Percentiles rank a stretch among this genome's conserved stretches.
These are phyloP conservation scores for Mya arenaria DNA, from an alignment of 1,140 invertebrate species.

Conservation along the genomic window DNA sequence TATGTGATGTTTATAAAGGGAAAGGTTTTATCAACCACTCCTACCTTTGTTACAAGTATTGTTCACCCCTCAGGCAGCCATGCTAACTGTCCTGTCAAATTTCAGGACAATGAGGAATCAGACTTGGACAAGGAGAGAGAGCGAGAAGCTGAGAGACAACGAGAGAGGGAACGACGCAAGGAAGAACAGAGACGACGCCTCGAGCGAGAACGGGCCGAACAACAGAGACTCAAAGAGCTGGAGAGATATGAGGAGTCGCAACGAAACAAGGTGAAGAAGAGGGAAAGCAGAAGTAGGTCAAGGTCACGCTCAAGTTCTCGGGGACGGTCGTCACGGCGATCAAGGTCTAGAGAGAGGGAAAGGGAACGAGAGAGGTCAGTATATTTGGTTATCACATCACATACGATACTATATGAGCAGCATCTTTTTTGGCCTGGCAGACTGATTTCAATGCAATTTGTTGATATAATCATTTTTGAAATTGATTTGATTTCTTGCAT, in stretches of 20 bases:
- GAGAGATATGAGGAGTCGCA: constrained; percentile 60
- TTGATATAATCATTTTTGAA: too few relatives aligned
- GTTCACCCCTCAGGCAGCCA: too few relatives aligned
- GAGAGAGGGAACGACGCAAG: constrained; percentile 69
- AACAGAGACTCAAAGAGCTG: constrained; percentile 68
- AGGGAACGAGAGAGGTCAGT: constrained; percentile 53
- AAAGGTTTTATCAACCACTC: too few relatives aligned
- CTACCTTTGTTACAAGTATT: too few relatives aligned
- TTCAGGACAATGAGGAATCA: constrained; percentile 80
- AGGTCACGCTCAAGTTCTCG: constrained; percentile 72
- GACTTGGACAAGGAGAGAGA: constrained; percentile 76
- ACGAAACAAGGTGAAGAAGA: constrained; percentile 43
- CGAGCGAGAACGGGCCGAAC: constrained; percentile 68
- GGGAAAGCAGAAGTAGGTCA: constrained; percentile 63
- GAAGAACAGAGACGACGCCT: constrained; percentile 20
- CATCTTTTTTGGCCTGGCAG: too few relatives aligned
- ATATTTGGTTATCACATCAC: not conserved
- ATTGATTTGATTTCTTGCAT: too few relatives aligned
- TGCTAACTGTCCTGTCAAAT: not conserved
- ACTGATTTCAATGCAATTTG: too few relatives aligned
- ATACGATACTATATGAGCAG: too few relatives aligned
- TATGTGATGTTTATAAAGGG: too few relatives aligned
- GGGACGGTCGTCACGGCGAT: constrained; percentile 76
- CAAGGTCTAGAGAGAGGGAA: constrained; percentile 87
- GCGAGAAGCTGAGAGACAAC: constrained; percentile 65